Base-by-base conservation (phyloP, 2,797 vertebrate genomes). In the Danio aesculapii region DNA sequence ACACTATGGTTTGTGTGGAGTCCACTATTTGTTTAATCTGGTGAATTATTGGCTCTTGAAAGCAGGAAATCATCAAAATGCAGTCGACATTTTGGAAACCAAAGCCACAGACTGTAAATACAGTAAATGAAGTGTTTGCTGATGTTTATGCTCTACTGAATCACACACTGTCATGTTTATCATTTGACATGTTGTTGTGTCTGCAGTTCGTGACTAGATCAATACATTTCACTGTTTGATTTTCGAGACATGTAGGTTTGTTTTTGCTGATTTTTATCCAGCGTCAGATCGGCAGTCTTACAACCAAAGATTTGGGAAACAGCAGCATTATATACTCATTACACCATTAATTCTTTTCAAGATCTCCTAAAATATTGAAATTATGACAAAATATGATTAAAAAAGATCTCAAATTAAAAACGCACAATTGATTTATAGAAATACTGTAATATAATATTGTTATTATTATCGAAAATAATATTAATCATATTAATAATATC, bases 61-160 rank as follows among this genome's bases (percentile, higher is more conserved):
- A 46, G n/a, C 39, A 72, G 44, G 52, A 21, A 57, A 70, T 50
- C 69, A 72, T 57, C 6, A 46, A 70, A 70, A 58, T 57, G 14
- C n/a, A 58, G 14, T 2, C 6, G 39, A 10, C 41, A 14, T 21
- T 46, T 58, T 2, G 30, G 0, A 72, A 72, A 72, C 39, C 41
- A 46, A 49, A 72, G 52, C n/a, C 14, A 44, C 41, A 46, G 9
- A 58, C 41, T 58, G 14, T 72, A 58, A 72, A 72, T 44, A 46
- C 41, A 41, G 30, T 53, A 17, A 70, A 53, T 11, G 9, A n/a
- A 0, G 30, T 19, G 6, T 70, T 70, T 43, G 30, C 30, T 70
- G 50, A 14, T 53, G 30, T 70, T 70, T 53, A 70, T 1, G 4
- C 2, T 53, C 3, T 17, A 16, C 30, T 70, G 41, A 53, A 41